phyloP scores from a whole-genome alignment of 2,113 vertebrate species.

The Corydoras maculifer region DNA sequence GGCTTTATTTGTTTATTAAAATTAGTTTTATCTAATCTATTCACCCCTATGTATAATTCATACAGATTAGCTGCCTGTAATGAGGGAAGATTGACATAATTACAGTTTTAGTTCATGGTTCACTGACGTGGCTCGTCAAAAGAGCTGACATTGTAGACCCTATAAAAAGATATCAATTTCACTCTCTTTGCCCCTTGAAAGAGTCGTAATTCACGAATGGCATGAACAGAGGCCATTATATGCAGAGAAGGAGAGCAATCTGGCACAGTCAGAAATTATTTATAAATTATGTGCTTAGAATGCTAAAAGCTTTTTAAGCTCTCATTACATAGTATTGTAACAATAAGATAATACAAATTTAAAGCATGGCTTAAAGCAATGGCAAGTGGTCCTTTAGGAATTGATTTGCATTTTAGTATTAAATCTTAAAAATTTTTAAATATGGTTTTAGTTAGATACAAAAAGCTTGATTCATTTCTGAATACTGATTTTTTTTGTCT shows the following conservation, averaged over 20 bases:
- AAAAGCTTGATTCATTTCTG: too few species aligned
- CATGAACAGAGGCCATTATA: conserved; percentile 45
- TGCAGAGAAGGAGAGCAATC: conserved; percentile 45
- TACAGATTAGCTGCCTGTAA: conserved; percentile 47
- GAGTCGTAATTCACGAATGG: conserved; percentile 58
- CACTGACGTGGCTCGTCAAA: conserved; percentile 46
- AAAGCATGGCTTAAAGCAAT: neutral
- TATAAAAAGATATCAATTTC: conserved; percentile 52
- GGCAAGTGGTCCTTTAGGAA: neutral
- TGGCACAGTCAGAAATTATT: conserved; percentile 45
- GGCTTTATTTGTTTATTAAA: conserved; percentile 17
- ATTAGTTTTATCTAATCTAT: conserved; percentile 13
- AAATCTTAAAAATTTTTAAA: neutral
- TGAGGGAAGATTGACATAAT: conserved; percentile 60
- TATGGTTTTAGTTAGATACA: too few species aligned
- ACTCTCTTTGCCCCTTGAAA: conserved; percentile 40
- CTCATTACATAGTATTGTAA: conserved; percentile 23
- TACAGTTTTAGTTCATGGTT: conserved; percentile 62
- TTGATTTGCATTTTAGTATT: neutral
- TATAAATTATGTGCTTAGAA: conserved; percentile 24
- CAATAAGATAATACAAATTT: conserved; percentile 27
- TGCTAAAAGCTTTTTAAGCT: conserved; percentile 25
- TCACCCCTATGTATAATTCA: conserved; percentile 44
- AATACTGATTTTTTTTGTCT: too few species aligned
- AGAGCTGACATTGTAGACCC: conserved; percentile 56